Evolutionary conservation across 2,888 invertebrate species (phyloP), one percentile per base, ranked within the genome.

Genomic region (Trichacis sp.): DNA sequence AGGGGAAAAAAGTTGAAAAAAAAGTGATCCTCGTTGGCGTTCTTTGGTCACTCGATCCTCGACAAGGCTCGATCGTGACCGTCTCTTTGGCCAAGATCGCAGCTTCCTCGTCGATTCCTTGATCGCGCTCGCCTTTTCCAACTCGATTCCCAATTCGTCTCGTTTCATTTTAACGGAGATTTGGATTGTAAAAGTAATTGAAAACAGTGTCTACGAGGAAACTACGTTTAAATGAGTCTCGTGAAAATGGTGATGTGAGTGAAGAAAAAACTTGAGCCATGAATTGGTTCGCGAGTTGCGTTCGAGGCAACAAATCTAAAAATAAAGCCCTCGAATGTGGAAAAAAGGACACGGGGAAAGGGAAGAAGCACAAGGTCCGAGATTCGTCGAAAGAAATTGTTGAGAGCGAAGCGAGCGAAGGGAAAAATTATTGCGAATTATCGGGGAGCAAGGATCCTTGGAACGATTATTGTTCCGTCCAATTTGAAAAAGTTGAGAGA

Each of bases 281-380:
- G 69, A 50, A 40, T 45, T 69, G 67, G 69, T 51, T 68, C 6
- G 51, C 55, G 18, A 42, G 52, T 4, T 69, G 69, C 45, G 53
- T 61, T 12, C 67, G 69, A 38, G 69, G 68, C 6, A 36, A 49
- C n/a, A 36, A 12, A 38, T 15, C 15, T 8, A 40, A 40, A 40
- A 40, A 15, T 15, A 40, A 40, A 9, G 14, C 15, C 15, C 40
- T 15, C 15, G 15, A 40, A 15, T 15, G 2, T 5, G 9, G 40
- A 9, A 40, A 40, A 15, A 40, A 40, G 40, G 12, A 14, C 2
- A 12, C 2, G 15, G 14, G 15, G 15, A 40, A 15, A 40, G 40
- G 14, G 15, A 40, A 40, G 14, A 15, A 40, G 40, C 33, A n/a
- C 33, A 24, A 24, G 24, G 24, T 8, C 8, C 4, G 24, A 24